phyloP scores from a whole-genome alignment of 2,797 vertebrate genomes.

The Coranthus polyacanthus region DNA sequence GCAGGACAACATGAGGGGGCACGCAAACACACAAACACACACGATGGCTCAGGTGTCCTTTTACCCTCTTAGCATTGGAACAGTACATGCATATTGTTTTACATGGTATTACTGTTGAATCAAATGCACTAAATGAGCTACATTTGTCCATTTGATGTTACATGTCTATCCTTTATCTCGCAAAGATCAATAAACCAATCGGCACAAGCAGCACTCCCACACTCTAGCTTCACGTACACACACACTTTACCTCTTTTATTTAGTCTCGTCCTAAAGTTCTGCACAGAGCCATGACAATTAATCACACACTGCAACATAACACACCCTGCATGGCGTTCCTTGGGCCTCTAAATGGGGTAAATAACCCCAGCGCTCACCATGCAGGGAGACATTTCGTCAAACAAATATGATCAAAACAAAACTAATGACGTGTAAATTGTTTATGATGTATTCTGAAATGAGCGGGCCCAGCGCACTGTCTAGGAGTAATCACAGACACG shows the following conservation, averaged over 20 bases:
- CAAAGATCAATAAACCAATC: constrained; percentile 31
- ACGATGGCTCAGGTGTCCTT: background rate
- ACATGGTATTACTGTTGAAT: too few relatives aligned
- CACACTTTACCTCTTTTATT: constrained; percentile 29
- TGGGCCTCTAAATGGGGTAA: constrained; percentile 81
- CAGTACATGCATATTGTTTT: too few relatives aligned
- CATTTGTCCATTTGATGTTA: constrained; percentile 21
- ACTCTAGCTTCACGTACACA: constrained; percentile 1
- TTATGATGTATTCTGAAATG: constrained; percentile 84
- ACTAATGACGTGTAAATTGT: constrained; percentile 89
- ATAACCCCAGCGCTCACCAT: constrained; percentile 78
- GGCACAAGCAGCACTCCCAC: background rate
- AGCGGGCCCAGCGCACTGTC: constrained; percentile 67
- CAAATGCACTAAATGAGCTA: constrained; percentile 20
- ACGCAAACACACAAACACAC: constrained; percentile 10
- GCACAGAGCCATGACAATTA: constrained; percentile 76
- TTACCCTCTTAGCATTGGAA: background rate
- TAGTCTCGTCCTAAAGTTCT: constrained; percentile 60
- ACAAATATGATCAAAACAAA: constrained; percentile 89
- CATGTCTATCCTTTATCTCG: background rate
- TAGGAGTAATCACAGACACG: constrained; percentile 80
- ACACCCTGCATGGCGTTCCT: constrained; percentile 54
- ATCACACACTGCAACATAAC: constrained; percentile 77
- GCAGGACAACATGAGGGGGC: constrained; percentile 46
- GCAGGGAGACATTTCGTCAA: constrained; percentile 82